A percentile compares a stretch with the other conserved stretches of the same genome.
These are phyloP conservation scores for Polyommatus iphigenia DNA, from an alignment of 2,888 invertebrate genomes.

Conservation along the genomic window DNA sequence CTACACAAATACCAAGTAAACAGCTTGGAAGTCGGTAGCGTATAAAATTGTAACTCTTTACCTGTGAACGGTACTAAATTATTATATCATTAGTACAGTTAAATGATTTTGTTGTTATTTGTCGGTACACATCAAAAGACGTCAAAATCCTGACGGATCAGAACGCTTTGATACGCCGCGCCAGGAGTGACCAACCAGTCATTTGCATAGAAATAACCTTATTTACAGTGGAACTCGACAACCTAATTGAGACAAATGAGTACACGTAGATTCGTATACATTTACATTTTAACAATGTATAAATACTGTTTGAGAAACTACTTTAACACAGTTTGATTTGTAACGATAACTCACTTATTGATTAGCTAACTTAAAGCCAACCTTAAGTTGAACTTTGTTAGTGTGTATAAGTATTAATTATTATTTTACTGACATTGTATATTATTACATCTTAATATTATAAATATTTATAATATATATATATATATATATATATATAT, in stretches of 20 bases:
- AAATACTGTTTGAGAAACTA: constrained; percentile 17
- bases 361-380: background rate
- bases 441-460: too few relatives aligned
- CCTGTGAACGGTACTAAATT: constrained; percentile 30
- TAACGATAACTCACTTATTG: background rate
- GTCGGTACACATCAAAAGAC: constrained; percentile 76
- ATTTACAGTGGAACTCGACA: constrained; percentile 44
- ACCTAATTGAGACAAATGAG: constrained; percentile 50
- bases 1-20: too few relatives aligned
- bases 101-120: constrained; percentile 66
- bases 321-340: constrained; percentile 3
- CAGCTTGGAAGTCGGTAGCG: background rate
- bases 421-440: background rate
- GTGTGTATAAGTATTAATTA: too few relatives aligned
- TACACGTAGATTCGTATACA: constrained; percentile 41
- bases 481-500: too few relatives aligned
- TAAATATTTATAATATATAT: too few relatives aligned
- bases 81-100: constrained; percentile 38
- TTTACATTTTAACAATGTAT: constrained; percentile 32
- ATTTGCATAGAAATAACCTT: constrained; percentile 68
- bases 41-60: constrained; percentile 1
- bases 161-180: constrained; percentile 61
- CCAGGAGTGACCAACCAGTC: constrained; percentile 58
- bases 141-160: constrained; percentile 72
- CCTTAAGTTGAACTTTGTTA: background rate